phyloP scores from a whole-genome alignment of 1,140 invertebrate genomes.

The Alviniconcha marisindica region DNA sequence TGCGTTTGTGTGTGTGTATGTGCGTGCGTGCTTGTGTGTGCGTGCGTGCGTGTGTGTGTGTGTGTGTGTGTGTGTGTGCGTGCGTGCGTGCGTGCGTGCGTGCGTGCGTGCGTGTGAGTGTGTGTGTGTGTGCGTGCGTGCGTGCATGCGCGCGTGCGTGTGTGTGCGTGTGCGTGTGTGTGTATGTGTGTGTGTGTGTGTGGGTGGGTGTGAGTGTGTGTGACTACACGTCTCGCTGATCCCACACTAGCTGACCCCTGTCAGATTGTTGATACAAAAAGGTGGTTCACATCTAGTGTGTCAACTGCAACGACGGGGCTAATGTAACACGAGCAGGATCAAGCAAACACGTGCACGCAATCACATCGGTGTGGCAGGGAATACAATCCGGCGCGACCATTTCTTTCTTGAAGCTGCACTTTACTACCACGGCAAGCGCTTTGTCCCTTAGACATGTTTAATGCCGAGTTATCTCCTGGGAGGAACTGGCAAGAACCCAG shows the following conservation, averaged over 20 bases:
- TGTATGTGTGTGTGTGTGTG: constrained; percentile 24
- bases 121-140: neutral
- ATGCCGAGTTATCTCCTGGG: too few relatives aligned
- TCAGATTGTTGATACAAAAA: too few relatives aligned
- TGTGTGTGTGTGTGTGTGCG: neutral
- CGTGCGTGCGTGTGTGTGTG: neutral
- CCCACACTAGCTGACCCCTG: too few relatives aligned
- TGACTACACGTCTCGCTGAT: too few relatives aligned
- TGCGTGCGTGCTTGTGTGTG: neutral
- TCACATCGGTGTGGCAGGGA: too few relatives aligned
- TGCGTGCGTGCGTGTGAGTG: neutral
- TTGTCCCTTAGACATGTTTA: too few relatives aligned
- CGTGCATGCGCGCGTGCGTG: neutral
- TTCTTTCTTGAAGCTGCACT: too few relatives aligned
- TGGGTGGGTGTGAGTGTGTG: neutral
- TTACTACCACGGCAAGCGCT: too few relatives aligned
- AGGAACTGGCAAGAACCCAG: too few relatives aligned
- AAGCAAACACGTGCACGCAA: neutral
- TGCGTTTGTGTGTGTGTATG: neutral
- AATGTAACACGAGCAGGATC: neutral
- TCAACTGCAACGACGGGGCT: neutral
- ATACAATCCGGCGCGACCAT: neutral
- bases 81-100: neutral
- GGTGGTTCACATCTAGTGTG: neutral
- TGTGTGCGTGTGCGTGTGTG: constrained; percentile 19